These are phyloP conservation scores for Halcyon smyrnensis DNA, from an alignment of 2,797 vertebrate genomes.

Conservation along the genomic window DNA sequence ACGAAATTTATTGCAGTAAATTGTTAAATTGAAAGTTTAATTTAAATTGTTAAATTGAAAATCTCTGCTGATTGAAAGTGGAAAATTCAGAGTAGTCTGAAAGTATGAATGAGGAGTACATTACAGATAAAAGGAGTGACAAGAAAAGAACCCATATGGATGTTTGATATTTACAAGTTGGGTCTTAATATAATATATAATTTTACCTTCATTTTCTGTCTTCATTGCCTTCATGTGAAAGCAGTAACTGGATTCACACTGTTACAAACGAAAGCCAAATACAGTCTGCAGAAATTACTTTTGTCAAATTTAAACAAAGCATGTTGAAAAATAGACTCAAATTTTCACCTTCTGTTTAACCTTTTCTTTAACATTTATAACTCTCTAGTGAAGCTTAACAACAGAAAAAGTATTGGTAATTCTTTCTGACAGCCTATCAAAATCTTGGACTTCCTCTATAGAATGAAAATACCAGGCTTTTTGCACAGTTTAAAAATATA, in stretches of 20 bases:
- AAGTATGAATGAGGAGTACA: background rate
- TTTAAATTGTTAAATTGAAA: background rate
- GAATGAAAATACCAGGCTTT: background rate
- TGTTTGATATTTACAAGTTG: background rate
- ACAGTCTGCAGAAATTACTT: background rate
- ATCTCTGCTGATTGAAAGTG: background rate
- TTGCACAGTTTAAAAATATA: conserved; percentile 9
- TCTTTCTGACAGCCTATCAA: background rate
- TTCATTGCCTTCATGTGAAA: background rate
- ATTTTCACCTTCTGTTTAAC: conserved; percentile 10
- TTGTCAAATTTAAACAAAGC: conserved; percentile 7
- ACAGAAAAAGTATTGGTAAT: background rate
- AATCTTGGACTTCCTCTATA: background rate
- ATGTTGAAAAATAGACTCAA: background rate
- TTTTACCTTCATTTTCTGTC: background rate
- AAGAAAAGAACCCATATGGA: background rate
- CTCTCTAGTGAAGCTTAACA: background rate
- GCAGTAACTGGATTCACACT: background rate
- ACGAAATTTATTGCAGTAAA: background rate
- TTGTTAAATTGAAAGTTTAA: background rate
- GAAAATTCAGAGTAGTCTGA: background rate
- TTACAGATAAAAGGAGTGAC: background rate
- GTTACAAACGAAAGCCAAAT: background rate
- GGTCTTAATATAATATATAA: background rate
- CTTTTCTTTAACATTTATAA: background rate